Evolutionary conservation across 1,140 invertebrate genomes (phyloP), one percentile per base, ranked within the genome.

Genomic region (Thrips palmi): DNA sequence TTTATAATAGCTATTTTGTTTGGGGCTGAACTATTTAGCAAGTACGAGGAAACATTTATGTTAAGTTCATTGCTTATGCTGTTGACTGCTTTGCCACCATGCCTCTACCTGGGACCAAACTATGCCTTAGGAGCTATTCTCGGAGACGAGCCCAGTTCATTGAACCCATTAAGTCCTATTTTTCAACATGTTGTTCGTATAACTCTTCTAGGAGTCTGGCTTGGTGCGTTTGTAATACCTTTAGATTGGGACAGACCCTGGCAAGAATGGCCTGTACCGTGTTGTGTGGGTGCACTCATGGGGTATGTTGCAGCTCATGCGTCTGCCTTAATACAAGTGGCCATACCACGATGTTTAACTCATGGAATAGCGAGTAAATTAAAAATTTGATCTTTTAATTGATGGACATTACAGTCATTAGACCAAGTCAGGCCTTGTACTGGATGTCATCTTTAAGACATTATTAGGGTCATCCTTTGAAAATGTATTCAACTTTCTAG

Each of bases 221-320:
- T 82, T 6, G 84, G 86, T 12, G 80, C 84, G 18, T 67, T 83
- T 43, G 74, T 84, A 1, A 85, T 92, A 42, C 87, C 87, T 18
- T 57, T 94, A 8, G 87, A 94, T 55, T 94, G 88, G 88, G 82
- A 92, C 54, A 65, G 75, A 41, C 75, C 80, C 1, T 94, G 86
- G 85, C 86, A 82, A 59, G 58, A 55, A 36, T 85, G 82, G 81
- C 81, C 81, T 1, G 71, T 82, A 47, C 77, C 80, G 4, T 80
- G 75, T 49, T 64, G 68, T 38, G 57, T 72, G 6, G 78, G 78
- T 33, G 70, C 76, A n/a, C 49, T 80, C 4, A 42, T 68, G 38
- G 77, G 77, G 3, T 74, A 68, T 44, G 54, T 67, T 12, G 27
- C 64, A 2, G 63, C 64, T 7, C 64, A 71, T 59, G n/a, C n/a